Conservation (phyloP, 1,140 invertebrate genomes). For the Nephotettix cincticeps region DNA sequence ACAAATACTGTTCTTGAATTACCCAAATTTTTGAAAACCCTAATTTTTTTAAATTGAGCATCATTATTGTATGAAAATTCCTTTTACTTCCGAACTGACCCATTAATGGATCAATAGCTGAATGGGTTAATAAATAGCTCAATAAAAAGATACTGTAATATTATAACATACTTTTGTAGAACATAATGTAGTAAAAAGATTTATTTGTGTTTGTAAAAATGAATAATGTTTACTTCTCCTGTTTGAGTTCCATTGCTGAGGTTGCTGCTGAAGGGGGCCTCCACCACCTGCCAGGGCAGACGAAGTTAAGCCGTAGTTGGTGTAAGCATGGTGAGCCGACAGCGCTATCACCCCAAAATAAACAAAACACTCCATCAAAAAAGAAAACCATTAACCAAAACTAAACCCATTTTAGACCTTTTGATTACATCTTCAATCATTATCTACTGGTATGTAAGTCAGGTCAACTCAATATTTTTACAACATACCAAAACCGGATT, state of each 20-base stretch:
- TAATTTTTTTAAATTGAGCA: too few species aligned
- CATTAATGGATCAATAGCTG: too few species aligned
- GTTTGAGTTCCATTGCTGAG: conserved; percentile 59
- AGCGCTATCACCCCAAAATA: conserved; percentile 48
- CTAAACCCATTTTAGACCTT: background rate
- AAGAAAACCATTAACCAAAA: conserved; percentile 21
- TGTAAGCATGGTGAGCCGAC: conserved; percentile 58
- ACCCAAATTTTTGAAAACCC: too few species aligned
- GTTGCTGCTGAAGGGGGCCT: conserved; percentile 57
- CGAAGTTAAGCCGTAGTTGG: conserved; percentile 55
- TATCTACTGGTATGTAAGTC: background rate
- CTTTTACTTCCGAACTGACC: too few species aligned
- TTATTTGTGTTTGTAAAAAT: conserved; percentile 43
- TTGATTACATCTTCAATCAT: background rate
- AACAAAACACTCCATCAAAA: conserved; percentile 32
- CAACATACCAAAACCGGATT: background rate
- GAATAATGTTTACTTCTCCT: conserved; percentile 57
- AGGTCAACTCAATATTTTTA: too few species aligned
- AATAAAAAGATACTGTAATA: too few species aligned
- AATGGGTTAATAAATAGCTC: too few species aligned
- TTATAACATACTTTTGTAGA: too few species aligned
- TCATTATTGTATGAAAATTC: too few species aligned
- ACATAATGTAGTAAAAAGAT: too few species aligned
- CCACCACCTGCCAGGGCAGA: conserved; percentile 52
- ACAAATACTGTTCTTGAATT: too few species aligned